phyloP scores from a whole-genome alignment of 2,888 invertebrate genomes.

The Mongoloraphidia duomilia region DNA sequence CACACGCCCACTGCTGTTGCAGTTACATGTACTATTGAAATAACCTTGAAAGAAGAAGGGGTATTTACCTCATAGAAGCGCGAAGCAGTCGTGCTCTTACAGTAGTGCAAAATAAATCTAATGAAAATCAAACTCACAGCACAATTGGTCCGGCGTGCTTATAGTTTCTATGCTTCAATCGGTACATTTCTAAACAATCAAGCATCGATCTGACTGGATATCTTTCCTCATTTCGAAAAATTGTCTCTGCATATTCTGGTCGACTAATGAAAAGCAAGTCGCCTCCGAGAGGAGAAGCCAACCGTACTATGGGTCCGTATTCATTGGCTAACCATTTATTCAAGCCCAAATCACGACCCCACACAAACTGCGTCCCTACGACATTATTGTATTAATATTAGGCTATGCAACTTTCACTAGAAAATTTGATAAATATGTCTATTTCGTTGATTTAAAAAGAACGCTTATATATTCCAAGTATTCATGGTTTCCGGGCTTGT shows the following conservation, averaged over 20 bases:
- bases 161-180: constrained; percentile 38
- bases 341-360: constrained; percentile 31
- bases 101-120: background rate
- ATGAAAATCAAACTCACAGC: constrained; percentile 31
- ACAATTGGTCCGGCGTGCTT: constrained; percentile 40
- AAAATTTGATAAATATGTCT: too few species aligned
- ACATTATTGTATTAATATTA: too few species aligned
- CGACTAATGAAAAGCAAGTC: constrained; percentile 48
- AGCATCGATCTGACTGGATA: constrained; percentile 44
- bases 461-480: too few species aligned
- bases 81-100: too few species aligned
- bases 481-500: too few species aligned
- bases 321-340: constrained; percentile 32
- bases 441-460: too few species aligned
- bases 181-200: constrained; percentile 48
- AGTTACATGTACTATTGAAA: too few species aligned
- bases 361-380: constrained; percentile 28
- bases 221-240: constrained; percentile 44
- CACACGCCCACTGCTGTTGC: too few species aligned
- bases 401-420: too few species aligned
- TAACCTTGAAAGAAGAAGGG: too few species aligned
- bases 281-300: constrained; percentile 46
- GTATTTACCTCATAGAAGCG: too few species aligned
- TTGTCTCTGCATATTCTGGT: constrained; percentile 47
- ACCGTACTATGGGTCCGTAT: constrained; percentile 51